Evolutionary conservation across 2,888 invertebrate genomes (phyloP), one percentile per base, ranked within the genome.

Genomic region (Smittia sp.): DNA sequence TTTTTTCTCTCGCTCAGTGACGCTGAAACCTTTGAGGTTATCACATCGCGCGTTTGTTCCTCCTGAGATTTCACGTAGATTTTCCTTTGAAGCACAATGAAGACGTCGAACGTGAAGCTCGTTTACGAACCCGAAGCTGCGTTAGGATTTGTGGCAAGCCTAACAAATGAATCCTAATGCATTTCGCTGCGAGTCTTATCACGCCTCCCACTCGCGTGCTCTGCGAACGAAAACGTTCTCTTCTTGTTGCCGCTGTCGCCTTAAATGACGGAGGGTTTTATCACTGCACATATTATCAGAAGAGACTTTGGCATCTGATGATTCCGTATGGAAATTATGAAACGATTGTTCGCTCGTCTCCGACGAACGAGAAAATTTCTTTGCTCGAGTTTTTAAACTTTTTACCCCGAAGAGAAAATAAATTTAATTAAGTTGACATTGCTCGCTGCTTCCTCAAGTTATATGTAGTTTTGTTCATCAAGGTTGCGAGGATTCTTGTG

Each of bases 401-500:
- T 7, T 38, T 67, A 18, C 41, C 38, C 46, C 4, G 39, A 39
- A 20, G 20, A 32, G 38, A 62, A 54, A 54, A 39, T 67, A 46
- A 67, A 67, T 67, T 67, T 67, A 67, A 67, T 67, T 67, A 67
- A 67, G 67, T 41, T 67, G 63, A 65, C 66, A 24, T 46, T 67
- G 3, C 52, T 1, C 18, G 58, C 1, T 58, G 58, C 58, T 58
- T 20, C 58, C 18, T 4, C 20, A 32, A 32, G 32, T 32, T 32
- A 9, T 9, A 32, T 32, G 32, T 6, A 32, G 9, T 9, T 32
- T 32, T 3, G 32, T 32, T 32, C 32, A 32, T 32, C 32, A 32
- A 32, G 32, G 32, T 6, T 32, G 3, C 32, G 32, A 32, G 9
- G 32, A 3, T 46, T 46, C 52, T 46, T 46, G 7, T 18, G 4